Evolutionary conservation across 2,888 invertebrate genomes (phyloP).

Genomic region (Cheilosia scutellata): DNA sequence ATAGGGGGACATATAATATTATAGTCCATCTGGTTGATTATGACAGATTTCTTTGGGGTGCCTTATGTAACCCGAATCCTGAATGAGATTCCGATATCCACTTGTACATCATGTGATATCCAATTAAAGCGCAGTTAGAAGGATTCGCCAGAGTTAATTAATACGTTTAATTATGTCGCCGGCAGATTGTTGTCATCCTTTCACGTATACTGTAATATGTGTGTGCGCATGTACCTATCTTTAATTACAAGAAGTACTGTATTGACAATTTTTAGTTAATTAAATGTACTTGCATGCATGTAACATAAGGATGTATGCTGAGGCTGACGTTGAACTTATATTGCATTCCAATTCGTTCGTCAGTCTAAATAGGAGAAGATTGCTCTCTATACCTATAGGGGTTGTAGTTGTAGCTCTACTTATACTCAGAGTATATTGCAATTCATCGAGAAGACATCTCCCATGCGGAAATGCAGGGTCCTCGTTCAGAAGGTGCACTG

Average conservation of each 20-base stretch:
- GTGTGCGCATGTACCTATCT: background rate
- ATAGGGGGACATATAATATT: too few relatives aligned
- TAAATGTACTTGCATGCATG: background rate
- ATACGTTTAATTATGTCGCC: constrained; percentile 70
- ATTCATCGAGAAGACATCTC: constrained; percentile 35
- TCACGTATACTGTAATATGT: too few relatives aligned
- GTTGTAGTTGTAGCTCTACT: background rate
- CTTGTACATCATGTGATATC: constrained; percentile 61
- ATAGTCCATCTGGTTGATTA: constrained; percentile 35
- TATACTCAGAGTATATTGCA: constrained; percentile 10
- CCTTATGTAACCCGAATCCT: constrained; percentile 33
- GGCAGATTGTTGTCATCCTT: constrained; percentile 38
- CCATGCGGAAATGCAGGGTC: background rate
- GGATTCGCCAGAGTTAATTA: constrained; percentile 73
- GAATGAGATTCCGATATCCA: constrained; percentile 46
- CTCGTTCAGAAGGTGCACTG: background rate
- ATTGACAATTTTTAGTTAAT: constrained; percentile 11
- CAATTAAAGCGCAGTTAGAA: constrained; percentile 73
- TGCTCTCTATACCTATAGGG: background rate
- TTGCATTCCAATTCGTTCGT: constrained; percentile 25
- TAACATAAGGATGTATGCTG: background rate
- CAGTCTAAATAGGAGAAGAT: background rate
- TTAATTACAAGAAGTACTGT: background rate
- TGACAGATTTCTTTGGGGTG: constrained; percentile 61
- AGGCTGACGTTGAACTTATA: constrained; percentile 7